Percentiles rank a stretch among this genome's conserved stretches.
These are phyloP conservation scores for Hypomecis atomaria DNA, from an alignment of 2,888 invertebrate genomes.

Conservation along the genomic window DNA sequence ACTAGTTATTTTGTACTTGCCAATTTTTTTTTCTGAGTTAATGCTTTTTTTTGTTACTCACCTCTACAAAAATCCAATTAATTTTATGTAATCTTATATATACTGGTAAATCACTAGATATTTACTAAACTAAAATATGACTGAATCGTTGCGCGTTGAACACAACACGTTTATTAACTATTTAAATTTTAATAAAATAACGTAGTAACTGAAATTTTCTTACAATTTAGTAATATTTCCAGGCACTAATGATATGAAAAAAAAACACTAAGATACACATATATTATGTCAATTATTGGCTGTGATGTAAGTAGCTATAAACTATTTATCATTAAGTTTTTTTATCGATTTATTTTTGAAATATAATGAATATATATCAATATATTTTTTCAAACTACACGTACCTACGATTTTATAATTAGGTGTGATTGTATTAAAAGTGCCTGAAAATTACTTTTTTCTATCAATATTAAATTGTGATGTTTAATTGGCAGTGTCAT, in stretches of 20 bases:
- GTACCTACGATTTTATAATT: too few relatives aligned
- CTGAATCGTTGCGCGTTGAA: slow-evolving; percentile 64
- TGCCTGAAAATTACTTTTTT: slow-evolving; percentile 1
- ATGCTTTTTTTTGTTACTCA: slow-evolving; percentile 20
- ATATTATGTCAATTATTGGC: too few relatives aligned
- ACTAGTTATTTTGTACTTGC: not conserved
- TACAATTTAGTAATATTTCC: slow-evolving; percentile 2
- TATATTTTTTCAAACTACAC: too few relatives aligned
- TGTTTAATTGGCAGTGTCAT: slow-evolving; percentile 37
- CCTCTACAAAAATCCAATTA: slow-evolving; percentile 36
- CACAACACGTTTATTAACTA: slow-evolving; percentile 54
- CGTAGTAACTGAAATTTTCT: slow-evolving; percentile 34
- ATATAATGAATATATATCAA: too few relatives aligned
- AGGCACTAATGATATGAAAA: not conserved
- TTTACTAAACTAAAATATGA: slow-evolving; percentile 64
- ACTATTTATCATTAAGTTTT: too few relatives aligned
- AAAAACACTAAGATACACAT: too few relatives aligned
- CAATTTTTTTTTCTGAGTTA: slow-evolving; percentile 26
- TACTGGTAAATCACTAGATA: slow-evolving; percentile 64
- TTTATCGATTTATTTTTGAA: too few relatives aligned
- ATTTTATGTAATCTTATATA: slow-evolving; percentile 33
- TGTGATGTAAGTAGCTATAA: too few relatives aligned
- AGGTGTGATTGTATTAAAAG: not conserved
- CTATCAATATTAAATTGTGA: slow-evolving; percentile 29
- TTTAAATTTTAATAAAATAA: slow-evolving; percentile 34